These are phyloP conservation scores for Ciconia boyciana DNA, from an alignment of 2,113 vertebrate genomes.

Conservation along the genomic window DNA sequence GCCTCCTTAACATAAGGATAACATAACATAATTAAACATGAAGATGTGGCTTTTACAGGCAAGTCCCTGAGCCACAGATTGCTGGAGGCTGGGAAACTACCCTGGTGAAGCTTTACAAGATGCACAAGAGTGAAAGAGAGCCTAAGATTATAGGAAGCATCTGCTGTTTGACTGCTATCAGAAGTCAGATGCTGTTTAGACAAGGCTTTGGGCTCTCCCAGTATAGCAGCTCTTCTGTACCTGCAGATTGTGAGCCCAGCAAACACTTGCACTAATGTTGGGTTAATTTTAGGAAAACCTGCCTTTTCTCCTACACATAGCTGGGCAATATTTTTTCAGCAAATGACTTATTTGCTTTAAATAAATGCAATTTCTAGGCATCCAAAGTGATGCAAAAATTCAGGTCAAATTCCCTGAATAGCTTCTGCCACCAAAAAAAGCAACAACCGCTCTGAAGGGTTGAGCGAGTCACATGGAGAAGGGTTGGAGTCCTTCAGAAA, in stretches of 20 bases:
- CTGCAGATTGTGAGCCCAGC: background rate
- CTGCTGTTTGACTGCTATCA: background rate
- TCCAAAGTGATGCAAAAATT: background rate
- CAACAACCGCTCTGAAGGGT: background rate
- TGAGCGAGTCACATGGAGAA: background rate
- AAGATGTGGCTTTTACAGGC: background rate
- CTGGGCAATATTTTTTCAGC: background rate
- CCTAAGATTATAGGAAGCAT: background rate
- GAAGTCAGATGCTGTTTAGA: background rate
- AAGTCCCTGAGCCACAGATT: background rate
- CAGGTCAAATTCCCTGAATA: conserved; percentile 20
- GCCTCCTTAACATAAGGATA: background rate
- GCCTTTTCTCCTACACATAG: background rate
- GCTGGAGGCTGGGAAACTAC: background rate
- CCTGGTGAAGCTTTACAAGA: background rate
- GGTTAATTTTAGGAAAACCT: background rate
- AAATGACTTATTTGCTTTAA: background rate
- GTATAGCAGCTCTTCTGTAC: background rate
- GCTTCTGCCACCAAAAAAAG: background rate
- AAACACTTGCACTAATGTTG: background rate
- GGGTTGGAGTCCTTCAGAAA: background rate
- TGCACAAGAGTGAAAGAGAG: background rate
- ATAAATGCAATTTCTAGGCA: background rate
- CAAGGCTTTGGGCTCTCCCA: background rate
- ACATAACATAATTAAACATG: background rate